Evolutionary conservation across 2,797 vertebrate genomes (phyloP), one percentile per base, ranked within the genome.

Genomic region (Falco peregrinus): DNA sequence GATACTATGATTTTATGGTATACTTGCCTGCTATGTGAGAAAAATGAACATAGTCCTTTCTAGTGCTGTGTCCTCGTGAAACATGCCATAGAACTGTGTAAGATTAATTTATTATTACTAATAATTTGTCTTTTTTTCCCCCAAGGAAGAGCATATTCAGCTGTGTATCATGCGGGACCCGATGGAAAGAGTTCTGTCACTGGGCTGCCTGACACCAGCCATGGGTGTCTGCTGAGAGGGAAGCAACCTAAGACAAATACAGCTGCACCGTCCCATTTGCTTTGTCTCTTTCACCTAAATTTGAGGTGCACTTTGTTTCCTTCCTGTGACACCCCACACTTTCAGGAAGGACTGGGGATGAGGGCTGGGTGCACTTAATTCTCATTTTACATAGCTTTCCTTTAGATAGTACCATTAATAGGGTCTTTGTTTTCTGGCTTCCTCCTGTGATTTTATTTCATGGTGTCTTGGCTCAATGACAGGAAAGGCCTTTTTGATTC

Each of bases 401-500:
- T 86, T 87, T 74, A 90, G 70, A 54, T 85, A 89, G 75, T 26
- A 43, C n/a, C 11, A 53, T 65, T 85, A 87, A 56, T 50, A 70
- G 31, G 33, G 39, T 39, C 59, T 89, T 89, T 78, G 24, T 80
- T 94, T 89, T 68, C 31, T 53, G 50, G 19, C 41, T 93, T 13
- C 37, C 21, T 87, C 2, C 0, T 84, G 45, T 93, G 43, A 81
- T 91, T 87, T 87, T 10, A 25, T 78, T 93, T 94, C 63, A 16
- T 80, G 35, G 43, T 89, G 64, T 78, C 54, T 89, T 43, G 89
- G 57, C 16, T 53, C 54, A 80, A n/a, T 0, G 4, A 64, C 75
- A 95, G 67, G 83, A 74, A 78, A 90, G 60, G 37, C 79, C 81
- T 87, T 19, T 33, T 71, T 71, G 80, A 75, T 87, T 94, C 73